A percentile compares a stretch with the other conserved stretches of the same genome.
These are phyloP conservation scores for Chironex yamaguchii DNA, from an alignment of 30 jellyfish, hydroid and myxozoan species.

Conservation along the genomic window DNA sequence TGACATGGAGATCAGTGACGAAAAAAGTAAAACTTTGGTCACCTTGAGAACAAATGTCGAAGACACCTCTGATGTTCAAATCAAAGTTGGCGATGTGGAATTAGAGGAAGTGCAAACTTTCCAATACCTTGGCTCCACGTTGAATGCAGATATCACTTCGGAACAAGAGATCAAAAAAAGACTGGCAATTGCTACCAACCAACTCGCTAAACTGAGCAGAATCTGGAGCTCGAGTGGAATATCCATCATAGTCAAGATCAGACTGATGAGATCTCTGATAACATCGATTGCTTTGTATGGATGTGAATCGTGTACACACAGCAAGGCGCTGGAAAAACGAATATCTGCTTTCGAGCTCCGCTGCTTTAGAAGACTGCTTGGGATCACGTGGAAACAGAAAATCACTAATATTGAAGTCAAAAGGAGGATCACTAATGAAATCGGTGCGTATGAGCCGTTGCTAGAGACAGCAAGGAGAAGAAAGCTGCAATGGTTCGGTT, in stretches of 20 bases:
- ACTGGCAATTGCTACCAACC: constrained; percentile 55
- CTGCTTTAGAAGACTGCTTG: constrained; percentile 53
- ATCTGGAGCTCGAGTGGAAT: constrained; percentile 40
- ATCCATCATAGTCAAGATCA: constrained; percentile 25
- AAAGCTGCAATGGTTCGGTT: constrained; percentile 50
- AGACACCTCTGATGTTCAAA: too few relatives aligned
- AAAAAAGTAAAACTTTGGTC: too few relatives aligned
- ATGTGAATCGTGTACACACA: constrained; percentile 43
- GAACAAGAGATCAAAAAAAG: too few relatives aligned
- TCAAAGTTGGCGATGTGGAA: too few relatives aligned
- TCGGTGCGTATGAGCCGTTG: constrained; percentile 6
- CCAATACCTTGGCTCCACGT: too few relatives aligned
- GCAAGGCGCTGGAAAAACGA: constrained; percentile 24
- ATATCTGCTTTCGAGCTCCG: constrained; percentile 24
- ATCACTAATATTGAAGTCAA: constrained; percentile 20
- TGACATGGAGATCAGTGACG: too few relatives aligned
- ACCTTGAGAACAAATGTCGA: too few relatives aligned
- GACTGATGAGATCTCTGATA: not conserved
- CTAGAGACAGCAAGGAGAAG: constrained; percentile 59
- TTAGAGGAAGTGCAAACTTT: too few relatives aligned
- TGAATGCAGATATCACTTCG: too few relatives aligned
- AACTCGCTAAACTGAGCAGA: constrained; percentile 35
- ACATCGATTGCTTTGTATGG: constrained; percentile 33
- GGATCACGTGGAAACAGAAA: constrained; percentile 35
- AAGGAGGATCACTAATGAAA: not conserved